These are phyloP conservation scores for Crocidura indochinensis DNA, from an alignment of 2,797 vertebrate genomes.

Conservation along the genomic window DNA sequence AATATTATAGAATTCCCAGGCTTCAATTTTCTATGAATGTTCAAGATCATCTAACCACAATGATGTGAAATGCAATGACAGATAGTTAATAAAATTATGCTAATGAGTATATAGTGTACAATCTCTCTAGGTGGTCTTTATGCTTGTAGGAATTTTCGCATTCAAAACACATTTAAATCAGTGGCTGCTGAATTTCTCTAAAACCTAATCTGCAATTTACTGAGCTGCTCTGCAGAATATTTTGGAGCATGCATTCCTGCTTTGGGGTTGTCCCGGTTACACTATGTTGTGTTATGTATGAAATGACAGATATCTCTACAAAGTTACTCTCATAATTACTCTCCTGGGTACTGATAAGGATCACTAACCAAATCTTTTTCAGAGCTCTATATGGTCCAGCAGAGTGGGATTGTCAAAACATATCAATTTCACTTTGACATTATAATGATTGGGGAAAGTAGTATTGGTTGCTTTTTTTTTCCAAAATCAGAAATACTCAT, in stretches of 20 bases:
- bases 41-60: conserved; percentile 4
- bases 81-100: conserved; percentile 13
- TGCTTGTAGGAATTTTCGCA: not conserved
- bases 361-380: not conserved
- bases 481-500: not conserved
- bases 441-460: not conserved
- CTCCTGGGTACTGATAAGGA: not conserved
- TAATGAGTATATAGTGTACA: not conserved
- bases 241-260: not conserved
- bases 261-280: not conserved
- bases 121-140: not conserved
- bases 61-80: not conserved
- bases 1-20: not conserved
- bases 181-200: not conserved
- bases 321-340: not conserved
- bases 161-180: not conserved
- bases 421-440: not conserved
- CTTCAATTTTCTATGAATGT: not conserved
- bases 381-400: not conserved
- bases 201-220: not conserved
- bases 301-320: not conserved
- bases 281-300: too few relatives aligned
- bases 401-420: not conserved
- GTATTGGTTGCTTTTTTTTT: not conserved
- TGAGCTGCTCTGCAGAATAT: not conserved